Evolutionary conservation across 2,888 invertebrate genomes (phyloP), one percentile per base, ranked within the genome.

Genomic region (Drosophila rubida): DNA sequence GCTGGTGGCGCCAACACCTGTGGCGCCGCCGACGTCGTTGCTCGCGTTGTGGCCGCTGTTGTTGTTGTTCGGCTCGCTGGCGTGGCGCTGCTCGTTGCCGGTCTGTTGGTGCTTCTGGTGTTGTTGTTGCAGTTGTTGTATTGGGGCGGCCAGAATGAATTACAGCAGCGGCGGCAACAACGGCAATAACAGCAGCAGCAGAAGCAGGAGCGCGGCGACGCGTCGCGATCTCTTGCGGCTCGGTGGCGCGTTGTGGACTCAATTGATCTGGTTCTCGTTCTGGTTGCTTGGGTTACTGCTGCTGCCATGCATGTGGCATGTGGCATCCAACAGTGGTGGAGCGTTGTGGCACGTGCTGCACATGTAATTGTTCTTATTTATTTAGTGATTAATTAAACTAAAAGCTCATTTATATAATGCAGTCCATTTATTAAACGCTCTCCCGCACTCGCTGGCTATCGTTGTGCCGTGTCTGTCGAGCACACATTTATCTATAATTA

Each of bases 141-240:
- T 90, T 91, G 91, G 91, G 91, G 92, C 91, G 90, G 92, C 92
- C 92, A 92, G 91, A 91, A 91, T 92, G 92, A 92, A 90, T 73
- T 63, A 80, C 81, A 67, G 78, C 69, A 71, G 61, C 80, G 65
- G 75, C 74, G 59, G 59, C 62, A 66, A 63, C 71, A 69, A 67
- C 71, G 63, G 60, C 68, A 53, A 59, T 66, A 59, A 62, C 69
- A 51, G 23, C 59, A 44, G n/a, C n/a, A n/a, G n/a, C n/a, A n/a
- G n/a, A n/a, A n/a, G n/a, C n/a, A n/a, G n/a, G n/a, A n/a, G n/a
- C n/a, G n/a, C n/a, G n/a, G n/a, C n/a, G n/a, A n/a, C n/a, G n/a
- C n/a, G n/a, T 8, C 22, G 22, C 30, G 44, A 57, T 30, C 22
- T 7, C 3, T 42, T 0, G 14, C 11, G 25, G 9, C 57, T 69